A percentile compares a stretch with the other conserved stretches of the same genome.
phyloP scores from a whole-genome alignment of 2,888 invertebrate species.

The Euspilapteryx auroguttella region DNA sequence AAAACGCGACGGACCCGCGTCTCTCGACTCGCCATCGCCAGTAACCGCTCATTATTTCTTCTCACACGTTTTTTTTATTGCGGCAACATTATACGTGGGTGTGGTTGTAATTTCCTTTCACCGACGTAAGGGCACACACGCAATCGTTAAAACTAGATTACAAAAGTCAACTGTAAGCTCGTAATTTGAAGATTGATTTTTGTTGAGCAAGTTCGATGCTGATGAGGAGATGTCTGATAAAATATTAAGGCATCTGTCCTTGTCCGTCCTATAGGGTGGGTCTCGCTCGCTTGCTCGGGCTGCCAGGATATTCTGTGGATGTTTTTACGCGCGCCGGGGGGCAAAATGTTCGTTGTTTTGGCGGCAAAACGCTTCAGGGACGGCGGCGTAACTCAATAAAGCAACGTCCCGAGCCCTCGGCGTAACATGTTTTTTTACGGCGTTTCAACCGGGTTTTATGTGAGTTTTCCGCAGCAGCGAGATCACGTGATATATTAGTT shows the following conservation, averaged over 20 bases:
- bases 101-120: slow-evolving; percentile 63
- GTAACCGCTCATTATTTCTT: slow-evolving; percentile 61
- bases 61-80: slow-evolving; percentile 61
- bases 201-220: slow-evolving; percentile 13
- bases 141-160: slow-evolving; percentile 20
- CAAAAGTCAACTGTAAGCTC: slow-evolving; percentile 15
- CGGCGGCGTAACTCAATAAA: slow-evolving; percentile 57
- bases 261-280: slow-evolving; percentile 28
- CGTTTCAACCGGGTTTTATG: slow-evolving; percentile 46
- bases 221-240: slow-evolving; percentile 55
- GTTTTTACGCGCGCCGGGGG: slow-evolving; percentile 60
- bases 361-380: slow-evolving; percentile 60
- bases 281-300: slow-evolving; percentile 29
- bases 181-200: slow-evolving; percentile 12
- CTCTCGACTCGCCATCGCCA: slow-evolving; percentile 53
- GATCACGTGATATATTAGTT: slow-evolving; percentile 9
- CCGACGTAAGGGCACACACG: slow-evolving; percentile 62
- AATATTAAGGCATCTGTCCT: slow-evolving; percentile 53
- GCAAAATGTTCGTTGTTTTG: slow-evolving; percentile 60
- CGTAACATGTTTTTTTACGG: slow-evolving; percentile 59
- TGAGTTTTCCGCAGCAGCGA: slow-evolving; percentile 26
- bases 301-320: slow-evolving; percentile 25
- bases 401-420: slow-evolving; percentile 39
- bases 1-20: slow-evolving; percentile 19
- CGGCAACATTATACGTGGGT: slow-evolving; percentile 61